phyloP scores from a whole-genome alignment of 2,888 invertebrate species.

The Leistus spinibarbis region DNA sequence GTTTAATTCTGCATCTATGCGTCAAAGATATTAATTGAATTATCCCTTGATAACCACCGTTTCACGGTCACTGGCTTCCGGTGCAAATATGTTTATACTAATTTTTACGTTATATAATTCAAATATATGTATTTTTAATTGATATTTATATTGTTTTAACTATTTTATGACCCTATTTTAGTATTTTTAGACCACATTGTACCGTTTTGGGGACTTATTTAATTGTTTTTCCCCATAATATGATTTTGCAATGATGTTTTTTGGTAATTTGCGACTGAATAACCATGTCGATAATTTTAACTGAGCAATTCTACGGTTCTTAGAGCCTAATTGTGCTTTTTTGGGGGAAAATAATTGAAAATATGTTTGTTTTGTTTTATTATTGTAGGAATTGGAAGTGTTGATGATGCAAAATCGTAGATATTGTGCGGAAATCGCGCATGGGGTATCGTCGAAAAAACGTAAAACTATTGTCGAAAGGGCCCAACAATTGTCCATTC shows the following conservation, averaged over 20 bases:
- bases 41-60: too few relatives aligned
- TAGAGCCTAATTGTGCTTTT: not conserved
- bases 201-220: not conserved
- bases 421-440: conserved; percentile 97
- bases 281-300: conserved; percentile 49
- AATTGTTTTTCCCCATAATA: not conserved
- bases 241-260: conserved; percentile 51
- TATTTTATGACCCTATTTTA: not conserved
- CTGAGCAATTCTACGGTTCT: conserved; percentile 42
- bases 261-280: conserved; percentile 58
- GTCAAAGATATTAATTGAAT: too few relatives aligned
- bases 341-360: not conserved
- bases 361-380: conserved; percentile 11
- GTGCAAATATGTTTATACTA: not conserved
- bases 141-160: not conserved
- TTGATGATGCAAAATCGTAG: conserved; percentile 98
- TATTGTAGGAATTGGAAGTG: conserved; percentile 86
- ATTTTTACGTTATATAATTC: too few relatives aligned
- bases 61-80: too few relatives aligned
- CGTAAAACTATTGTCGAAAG: conserved; percentile 95
- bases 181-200: too few relatives aligned
- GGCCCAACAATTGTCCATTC: conserved; percentile 93
- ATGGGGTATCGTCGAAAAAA: conserved; percentile 97
- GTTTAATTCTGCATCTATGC: too few relatives aligned
- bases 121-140: not conserved